Conservation (phyloP, 2,113 vertebrate species). For the Chamaetylas fuelleborni region DNA sequence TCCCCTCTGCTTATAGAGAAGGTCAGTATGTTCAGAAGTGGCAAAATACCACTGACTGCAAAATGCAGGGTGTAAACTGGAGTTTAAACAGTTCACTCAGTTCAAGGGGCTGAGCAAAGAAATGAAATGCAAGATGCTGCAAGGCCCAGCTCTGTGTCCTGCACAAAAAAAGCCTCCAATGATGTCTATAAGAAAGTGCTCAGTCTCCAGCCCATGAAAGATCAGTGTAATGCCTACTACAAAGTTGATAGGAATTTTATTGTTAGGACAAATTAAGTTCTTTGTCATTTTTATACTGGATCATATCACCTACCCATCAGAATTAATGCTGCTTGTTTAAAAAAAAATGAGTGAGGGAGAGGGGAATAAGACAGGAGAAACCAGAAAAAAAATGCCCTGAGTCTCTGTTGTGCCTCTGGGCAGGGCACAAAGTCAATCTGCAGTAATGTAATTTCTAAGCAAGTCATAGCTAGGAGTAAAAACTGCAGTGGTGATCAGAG, state of each 20-base stretch:
- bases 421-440: slow-evolving; percentile 6
- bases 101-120: background rate
- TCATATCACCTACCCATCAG: background rate
- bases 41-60: slow-evolving; percentile 36
- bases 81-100: background rate
- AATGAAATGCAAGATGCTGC: background rate
- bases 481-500: background rate
- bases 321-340: background rate
- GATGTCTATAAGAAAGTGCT: background rate
- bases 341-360: background rate
- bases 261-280: background rate
- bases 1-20: slow-evolving; percentile 3
- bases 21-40: slow-evolving; percentile 37
- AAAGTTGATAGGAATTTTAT: background rate
- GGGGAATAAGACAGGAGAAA: background rate
- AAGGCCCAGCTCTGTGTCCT: background rate
- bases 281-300: background rate
- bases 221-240: background rate
- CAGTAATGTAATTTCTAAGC: slow-evolving; percentile 47
- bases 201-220: background rate
- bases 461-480: background rate
- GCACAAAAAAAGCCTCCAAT: background rate
- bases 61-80: background rate
- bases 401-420: background rate
- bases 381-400: background rate